Evolutionary conservation across 2,113 vertebrate species (phyloP).

Genomic region (Microcebus murinus): DNA sequence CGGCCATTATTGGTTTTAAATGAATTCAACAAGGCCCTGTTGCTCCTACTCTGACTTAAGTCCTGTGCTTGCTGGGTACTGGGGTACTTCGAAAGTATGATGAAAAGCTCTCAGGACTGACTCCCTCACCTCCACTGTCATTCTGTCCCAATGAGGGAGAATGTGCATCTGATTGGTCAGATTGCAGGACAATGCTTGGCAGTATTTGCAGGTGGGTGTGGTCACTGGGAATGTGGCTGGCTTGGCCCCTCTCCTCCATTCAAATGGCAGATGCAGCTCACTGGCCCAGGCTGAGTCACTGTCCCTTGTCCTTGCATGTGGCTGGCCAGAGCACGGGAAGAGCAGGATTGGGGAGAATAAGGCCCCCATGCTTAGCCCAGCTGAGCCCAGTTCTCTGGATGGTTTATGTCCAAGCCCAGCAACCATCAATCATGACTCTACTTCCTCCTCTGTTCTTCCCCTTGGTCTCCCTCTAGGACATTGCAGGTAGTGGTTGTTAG

Average conservation of each 20-base stretch:
- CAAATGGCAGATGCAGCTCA: fast-evolving
- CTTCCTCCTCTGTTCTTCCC: neutral
- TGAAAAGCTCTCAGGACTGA: neutral
- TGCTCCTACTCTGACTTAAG: neutral
- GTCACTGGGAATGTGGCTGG: neutral
- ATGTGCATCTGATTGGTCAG: no score
- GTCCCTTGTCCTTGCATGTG: neutral
- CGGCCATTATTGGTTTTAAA: neutral
- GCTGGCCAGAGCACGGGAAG: neutral
- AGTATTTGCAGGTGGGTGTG: neutral
- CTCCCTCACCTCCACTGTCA: neutral
- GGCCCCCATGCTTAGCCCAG: neutral
- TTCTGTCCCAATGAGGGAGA: neutral
- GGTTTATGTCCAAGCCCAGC: neutral
- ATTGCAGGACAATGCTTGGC: neutral
- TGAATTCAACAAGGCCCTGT: neutral
- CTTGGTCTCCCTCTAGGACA: neutral
- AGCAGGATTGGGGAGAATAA: neutral
- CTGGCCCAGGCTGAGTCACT: neutral
- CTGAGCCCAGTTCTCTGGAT: neutral
- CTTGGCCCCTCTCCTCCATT: neutral
- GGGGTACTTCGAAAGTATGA: neutral
- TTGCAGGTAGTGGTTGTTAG: neutral
- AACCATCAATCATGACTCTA: neutral
- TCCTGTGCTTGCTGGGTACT: neutral